Evolutionary conservation across 2,888 invertebrate genomes (phyloP), one percentile per base, ranked within the genome.

Genomic region (Leptodirus hochenwartii): DNA sequence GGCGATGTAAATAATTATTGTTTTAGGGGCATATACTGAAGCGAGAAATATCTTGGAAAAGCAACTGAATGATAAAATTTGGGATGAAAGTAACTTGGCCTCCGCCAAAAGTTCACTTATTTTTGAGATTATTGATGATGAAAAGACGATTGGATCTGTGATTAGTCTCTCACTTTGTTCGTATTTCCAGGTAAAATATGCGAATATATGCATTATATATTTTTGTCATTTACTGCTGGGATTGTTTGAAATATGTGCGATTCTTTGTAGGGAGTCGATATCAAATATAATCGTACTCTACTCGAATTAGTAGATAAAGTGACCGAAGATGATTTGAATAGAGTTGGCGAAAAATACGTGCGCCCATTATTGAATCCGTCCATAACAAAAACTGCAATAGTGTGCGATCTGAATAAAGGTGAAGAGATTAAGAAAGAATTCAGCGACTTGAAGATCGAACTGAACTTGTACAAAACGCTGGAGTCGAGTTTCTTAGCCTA

Each of bases 41-140:
- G 70, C 80, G 1, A 70, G 69, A 49, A 57, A 63, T 16, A 79
- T 87, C 36, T 58, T 85, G 46, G 75, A 74, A 45, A 60, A 61
- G 31, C 75, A 72, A 44, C 47, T 79, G 15, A 51, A 56, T 3
- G 64, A 66, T 1, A 59, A 63, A 16, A 60, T 64, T 30, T 80
- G 85, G 66, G 78, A 81, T 34, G 58, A 63, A 6, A 68, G 75
- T 23, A 59, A 87, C 34, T 66, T 87, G 42, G 80, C 78, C 42
- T 78, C 85, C 0, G 87, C 87, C 0, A 77, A 73, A 46, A 80
- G 84, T 47, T 82, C 85, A 10, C 62, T 84, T n/a, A 70, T 88
- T 37, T 91, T 78, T 54, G 79, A 85, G 47, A 69, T 82, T 29
- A 79, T 90, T 35, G 75, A 79, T 41, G 62, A 69, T 39, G 84